Percentiles rank a stretch among this genome's conserved stretches.
Evolutionary conservation across 1,140 invertebrate species (phyloP).

Genomic region (Anthonomus grandis): DNA sequence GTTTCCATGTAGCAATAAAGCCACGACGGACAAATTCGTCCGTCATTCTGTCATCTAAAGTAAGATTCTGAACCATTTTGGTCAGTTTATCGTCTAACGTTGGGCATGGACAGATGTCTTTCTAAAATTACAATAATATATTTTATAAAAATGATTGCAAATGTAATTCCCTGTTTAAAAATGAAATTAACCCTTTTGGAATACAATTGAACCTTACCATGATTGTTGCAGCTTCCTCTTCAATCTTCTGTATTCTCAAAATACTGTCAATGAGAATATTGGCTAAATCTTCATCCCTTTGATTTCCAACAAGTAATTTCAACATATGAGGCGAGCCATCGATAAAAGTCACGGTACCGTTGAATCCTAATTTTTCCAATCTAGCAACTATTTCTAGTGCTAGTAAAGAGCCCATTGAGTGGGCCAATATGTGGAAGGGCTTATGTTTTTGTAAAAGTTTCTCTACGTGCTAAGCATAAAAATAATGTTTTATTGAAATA

Average conservation of each 20-base stretch:
- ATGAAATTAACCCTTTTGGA: not conserved
- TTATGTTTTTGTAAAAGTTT: not conserved
- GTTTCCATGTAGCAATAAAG: conserved; percentile 52
- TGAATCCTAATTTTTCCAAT: conserved; percentile 56
- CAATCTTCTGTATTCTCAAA: not conserved
- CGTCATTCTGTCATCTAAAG: conserved; percentile 51
- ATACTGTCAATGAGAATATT: not conserved
- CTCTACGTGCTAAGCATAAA: too few species aligned
- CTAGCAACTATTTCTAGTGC: conserved; percentile 54
- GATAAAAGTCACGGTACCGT: conserved; percentile 54
- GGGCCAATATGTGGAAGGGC: conserved; percentile 59
- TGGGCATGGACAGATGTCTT: conserved; percentile 11
- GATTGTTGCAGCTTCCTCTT: not conserved
- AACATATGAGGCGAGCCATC: conserved; percentile 53
- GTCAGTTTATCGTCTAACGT: conserved; percentile 35
- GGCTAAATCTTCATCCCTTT: not conserved
- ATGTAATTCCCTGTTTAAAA: not conserved
- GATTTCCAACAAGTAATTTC: not conserved
- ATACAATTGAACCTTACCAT: not conserved
- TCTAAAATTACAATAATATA: conserved; percentile 10
- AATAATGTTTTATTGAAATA: too few species aligned
- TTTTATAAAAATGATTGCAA: not conserved
- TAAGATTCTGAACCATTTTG: conserved; percentile 37
- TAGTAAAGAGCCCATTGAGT: conserved; percentile 61
- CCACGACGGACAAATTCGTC: conserved; percentile 50